phyloP scores from a whole-genome alignment of 2,113 vertebrate genomes.

The Xiphophorus maculatus region DNA sequence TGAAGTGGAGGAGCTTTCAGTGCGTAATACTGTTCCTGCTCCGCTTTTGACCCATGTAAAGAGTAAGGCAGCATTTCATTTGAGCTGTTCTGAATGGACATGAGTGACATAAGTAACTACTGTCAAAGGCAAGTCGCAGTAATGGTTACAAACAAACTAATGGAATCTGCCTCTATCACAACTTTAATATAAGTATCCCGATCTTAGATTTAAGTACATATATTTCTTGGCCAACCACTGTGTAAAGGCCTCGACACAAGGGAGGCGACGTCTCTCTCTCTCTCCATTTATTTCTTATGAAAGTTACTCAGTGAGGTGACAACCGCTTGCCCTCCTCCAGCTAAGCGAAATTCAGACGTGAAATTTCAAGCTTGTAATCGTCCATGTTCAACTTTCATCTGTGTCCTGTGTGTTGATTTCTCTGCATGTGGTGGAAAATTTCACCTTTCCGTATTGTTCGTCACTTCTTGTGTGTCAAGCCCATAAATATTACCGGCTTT shows the following conservation, averaged over 20 bases:
- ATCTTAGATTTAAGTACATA: background rate
- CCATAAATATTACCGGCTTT: too few species aligned
- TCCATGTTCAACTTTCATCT: too few species aligned
- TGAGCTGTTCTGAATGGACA: background rate
- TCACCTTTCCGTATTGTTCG: too few species aligned
- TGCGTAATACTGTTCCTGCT: slow-evolving; percentile 58
- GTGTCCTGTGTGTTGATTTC: too few species aligned
- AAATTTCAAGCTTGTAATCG: too few species aligned
- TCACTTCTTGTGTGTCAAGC: too few species aligned
- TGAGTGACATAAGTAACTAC: background rate
- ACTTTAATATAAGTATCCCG: too few species aligned
- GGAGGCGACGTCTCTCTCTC: background rate
- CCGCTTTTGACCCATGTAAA: slow-evolving; percentile 53
- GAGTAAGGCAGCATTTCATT: slow-evolving; percentile 31
- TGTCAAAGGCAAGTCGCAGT: background rate
- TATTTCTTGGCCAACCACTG: background rate
- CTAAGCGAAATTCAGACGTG: too few species aligned
- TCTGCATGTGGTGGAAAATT: too few species aligned
- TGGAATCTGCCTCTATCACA: background rate
- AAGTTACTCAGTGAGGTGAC: too few species aligned
- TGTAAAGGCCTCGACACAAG: too few species aligned
- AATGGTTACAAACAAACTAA: background rate
- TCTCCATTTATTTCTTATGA: background rate
- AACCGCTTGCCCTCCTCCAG: too few species aligned
- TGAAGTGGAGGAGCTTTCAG: slow-evolving; percentile 51